Evolutionary conservation across 1,140 invertebrate genomes (phyloP), one percentile per base, ranked within the genome.

Genomic region (Drosophila obscura): DNA sequence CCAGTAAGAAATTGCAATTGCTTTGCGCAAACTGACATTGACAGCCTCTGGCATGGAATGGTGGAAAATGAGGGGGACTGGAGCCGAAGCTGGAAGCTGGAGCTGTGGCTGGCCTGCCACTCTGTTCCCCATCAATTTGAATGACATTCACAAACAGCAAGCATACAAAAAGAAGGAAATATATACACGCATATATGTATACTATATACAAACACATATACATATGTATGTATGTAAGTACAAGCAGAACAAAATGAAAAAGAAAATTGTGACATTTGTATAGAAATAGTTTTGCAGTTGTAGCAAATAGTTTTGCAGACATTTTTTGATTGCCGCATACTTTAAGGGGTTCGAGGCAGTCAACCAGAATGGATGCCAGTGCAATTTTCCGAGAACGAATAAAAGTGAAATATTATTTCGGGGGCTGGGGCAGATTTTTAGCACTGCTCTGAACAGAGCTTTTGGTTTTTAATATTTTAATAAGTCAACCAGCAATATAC

Each of bases 301-400:
- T 80, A 64, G 76, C 78, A 85, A 85, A 85, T 85, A 85, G 69
- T 87, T 85, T 60, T 87, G 71, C 78, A 87, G 74, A 81, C 75
- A 85, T 87, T 87, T 87, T 87, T 88, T 88, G 83, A 87, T 87
- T 87, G 82, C 76, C 39, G 81, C 80, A 84, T 84, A 82, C 63
- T 82, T 87, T 77, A 71, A 85, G 73, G 65, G 48, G 26, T 35
- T 31, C 35, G 44, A 43, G 44, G 13, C 48, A 52, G 68, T 49
- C 58, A 66, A 55, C 62, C 56, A 45, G 56, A 65, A 74, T 65
- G 72, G 61, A 31, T 31, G 31, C 31, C 31, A 31, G 31, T 9
- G 31, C 8, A 31, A 31, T 24, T 19, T 31, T 31, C 28, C 28
- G 28, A 31, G 28, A 8, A 31, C 6, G 28, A 31, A 31, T 31